Percentiles rank a stretch among this genome's conserved stretches.
Evolutionary conservation across 1,140 invertebrate genomes (phyloP).

Genomic region (Aphelinus certus): DNA sequence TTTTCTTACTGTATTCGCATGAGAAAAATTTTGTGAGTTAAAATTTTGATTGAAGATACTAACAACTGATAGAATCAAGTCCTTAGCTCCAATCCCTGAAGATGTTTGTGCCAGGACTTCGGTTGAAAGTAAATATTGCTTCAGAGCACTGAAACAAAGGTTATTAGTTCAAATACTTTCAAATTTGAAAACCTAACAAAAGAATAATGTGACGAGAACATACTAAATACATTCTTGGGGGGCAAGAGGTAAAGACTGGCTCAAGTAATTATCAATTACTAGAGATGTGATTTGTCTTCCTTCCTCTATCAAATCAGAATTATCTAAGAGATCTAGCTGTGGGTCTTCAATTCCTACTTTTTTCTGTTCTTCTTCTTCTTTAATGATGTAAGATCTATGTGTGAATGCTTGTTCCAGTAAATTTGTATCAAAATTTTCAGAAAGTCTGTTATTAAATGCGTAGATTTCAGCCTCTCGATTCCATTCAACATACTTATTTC

Average conservation of each 20-base stretch:
- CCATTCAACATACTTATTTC: constrained; percentile 81
- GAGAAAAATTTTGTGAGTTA: background rate
- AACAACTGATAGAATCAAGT: constrained; percentile 81
- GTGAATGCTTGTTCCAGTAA: constrained; percentile 81
- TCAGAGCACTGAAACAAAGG: constrained; percentile 66
- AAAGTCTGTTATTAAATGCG: constrained; percentile 85
- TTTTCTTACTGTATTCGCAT: constrained; percentile 18
- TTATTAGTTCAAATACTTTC: constrained; percentile 33
- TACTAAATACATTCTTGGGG: constrained; percentile 76
- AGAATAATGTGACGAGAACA: constrained; percentile 37
- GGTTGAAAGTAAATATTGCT: constrained; percentile 74
- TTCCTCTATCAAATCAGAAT: constrained; percentile 72
- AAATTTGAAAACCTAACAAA: background rate
- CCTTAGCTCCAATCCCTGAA: constrained; percentile 79
- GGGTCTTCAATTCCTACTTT: constrained; percentile 75
- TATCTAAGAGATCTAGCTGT: constrained; percentile 72
- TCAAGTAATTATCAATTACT: constrained; percentile 71
- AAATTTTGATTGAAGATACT: constrained; percentile 56
- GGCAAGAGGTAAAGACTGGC: constrained; percentile 74
- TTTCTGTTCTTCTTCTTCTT: constrained; percentile 73
- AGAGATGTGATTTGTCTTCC: constrained; percentile 72
- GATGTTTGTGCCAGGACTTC: constrained; percentile 76
- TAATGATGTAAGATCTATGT: constrained; percentile 80
- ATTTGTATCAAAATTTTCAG: constrained; percentile 81
- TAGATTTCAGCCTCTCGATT: constrained; percentile 89